Evolutionary conservation across 2,888 invertebrate genomes (phyloP).

Genomic region (Hedya salicella): DNA sequence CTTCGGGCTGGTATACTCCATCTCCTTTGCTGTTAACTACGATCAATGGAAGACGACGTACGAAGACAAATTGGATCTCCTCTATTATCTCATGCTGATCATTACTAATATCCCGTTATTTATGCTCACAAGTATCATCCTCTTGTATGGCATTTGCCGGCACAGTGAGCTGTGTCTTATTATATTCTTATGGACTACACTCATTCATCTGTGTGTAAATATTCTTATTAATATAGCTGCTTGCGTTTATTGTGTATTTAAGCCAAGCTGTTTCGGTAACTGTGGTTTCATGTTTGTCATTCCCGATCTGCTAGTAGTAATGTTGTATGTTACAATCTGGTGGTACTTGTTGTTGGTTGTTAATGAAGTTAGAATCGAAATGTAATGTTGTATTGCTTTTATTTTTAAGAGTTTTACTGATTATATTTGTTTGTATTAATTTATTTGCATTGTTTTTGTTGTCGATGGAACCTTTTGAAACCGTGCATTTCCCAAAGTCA

Average conservation of each 20-base stretch:
- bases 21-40: neutral
- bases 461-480: no score
- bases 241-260: slow-evolving; percentile 11
- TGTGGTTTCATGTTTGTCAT: neutral
- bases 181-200: slow-evolving; percentile 15
- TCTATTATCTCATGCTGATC: slow-evolving; percentile 4
- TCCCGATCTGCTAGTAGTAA: neutral
- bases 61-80: slow-evolving; percentile 16
- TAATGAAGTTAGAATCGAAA: slow-evolving; percentile 12
- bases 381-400: slow-evolving; percentile 15
- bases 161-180: neutral
- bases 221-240: slow-evolving; percentile 7
- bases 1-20: neutral
- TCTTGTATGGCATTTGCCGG: neutral
- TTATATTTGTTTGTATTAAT: neutral
- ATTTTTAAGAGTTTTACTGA: slow-evolving; percentile 7
- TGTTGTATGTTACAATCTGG: slow-evolving; percentile 3
- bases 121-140: neutral
- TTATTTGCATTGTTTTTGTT: neutral
- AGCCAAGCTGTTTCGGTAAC: neutral
- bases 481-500: no score
- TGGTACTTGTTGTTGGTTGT: slow-evolving; percentile 16
- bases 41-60: slow-evolving; percentile 5
- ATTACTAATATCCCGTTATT: neutral
- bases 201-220: slow-evolving; percentile 15